Percentiles rank a stretch among this genome's conserved stretches.
These are phyloP conservation scores for Leptopilina clavipes DNA, from an alignment of 1,140 invertebrate species.

Conservation along the genomic window DNA sequence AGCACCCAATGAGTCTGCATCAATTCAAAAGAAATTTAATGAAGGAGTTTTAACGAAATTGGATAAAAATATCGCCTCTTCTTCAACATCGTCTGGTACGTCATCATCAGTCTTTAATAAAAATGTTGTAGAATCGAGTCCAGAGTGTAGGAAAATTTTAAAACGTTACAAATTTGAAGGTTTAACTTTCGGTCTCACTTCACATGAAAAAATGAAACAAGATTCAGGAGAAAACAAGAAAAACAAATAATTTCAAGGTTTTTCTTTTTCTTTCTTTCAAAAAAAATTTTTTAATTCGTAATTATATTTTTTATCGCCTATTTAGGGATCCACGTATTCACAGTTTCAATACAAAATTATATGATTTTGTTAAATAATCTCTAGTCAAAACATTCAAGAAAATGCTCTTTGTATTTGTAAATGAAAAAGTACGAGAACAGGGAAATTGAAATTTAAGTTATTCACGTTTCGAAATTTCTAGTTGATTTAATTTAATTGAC, in stretches of 20 bases:
- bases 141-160: slow-evolving; percentile 52
- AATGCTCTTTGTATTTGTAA: slow-evolving; percentile 12
- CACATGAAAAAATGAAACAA: slow-evolving; percentile 40
- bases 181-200: background rate
- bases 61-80: background rate
- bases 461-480: background rate
- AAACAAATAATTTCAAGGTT: slow-evolving; percentile 45
- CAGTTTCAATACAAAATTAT: background rate
- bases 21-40: slow-evolving; percentile 30
- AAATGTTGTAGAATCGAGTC: slow-evolving; percentile 46
- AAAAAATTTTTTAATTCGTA: background rate
- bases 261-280: background rate
- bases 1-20: background rate
- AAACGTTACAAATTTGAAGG: slow-evolving; percentile 58
- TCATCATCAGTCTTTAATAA: background rate
- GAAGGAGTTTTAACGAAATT: background rate
- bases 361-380: slow-evolving; percentile 27
- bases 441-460: slow-evolving; percentile 19
- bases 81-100: background rate
- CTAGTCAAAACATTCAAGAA: slow-evolving; percentile 31
- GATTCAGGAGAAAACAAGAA: slow-evolving; percentile 54
- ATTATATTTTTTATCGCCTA: background rate
- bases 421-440: slow-evolving; percentile 4
- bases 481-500: background rate
- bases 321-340: background rate